Percentiles rank a stretch among this genome's conserved stretches.
These are phyloP conservation scores for Sebastes reedi DNA, from an alignment of 2,797 vertebrate genomes.

Conservation along the genomic window DNA sequence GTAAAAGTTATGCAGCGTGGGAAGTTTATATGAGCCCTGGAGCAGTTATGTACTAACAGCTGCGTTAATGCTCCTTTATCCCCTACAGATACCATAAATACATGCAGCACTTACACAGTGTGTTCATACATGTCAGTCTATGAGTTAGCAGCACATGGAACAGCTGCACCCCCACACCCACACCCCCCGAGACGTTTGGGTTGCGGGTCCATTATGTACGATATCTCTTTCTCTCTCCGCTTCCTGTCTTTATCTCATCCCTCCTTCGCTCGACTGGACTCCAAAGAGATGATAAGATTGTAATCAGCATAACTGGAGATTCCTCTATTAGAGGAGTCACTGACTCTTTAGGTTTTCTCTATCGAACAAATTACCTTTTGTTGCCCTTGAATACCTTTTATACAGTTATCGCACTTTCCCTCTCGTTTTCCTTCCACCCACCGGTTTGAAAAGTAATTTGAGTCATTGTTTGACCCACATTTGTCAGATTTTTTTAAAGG, in stretches of 20 bases:
- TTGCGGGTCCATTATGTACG: constrained; percentile 40
- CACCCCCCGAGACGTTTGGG: not conserved
- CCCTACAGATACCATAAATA: not conserved
- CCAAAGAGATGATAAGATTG: constrained; percentile 42
- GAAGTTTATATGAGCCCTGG: not conserved
- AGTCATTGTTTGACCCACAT: not conserved
- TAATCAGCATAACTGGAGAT: constrained; percentile 9
- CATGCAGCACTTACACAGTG: not conserved
- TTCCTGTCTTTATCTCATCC: constrained; percentile 48
- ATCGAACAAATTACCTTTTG: constrained; percentile 19
- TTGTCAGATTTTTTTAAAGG: not conserved
- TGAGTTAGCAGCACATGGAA: constrained; percentile 21
- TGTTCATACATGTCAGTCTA: not conserved
- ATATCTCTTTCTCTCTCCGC: not conserved
- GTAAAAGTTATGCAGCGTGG: not conserved
- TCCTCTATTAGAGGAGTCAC: not conserved
- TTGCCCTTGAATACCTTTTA: constrained; percentile 1
- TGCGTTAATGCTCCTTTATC: constrained; percentile 40
- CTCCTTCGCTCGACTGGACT: constrained; percentile 24
- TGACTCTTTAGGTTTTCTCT: not conserved
- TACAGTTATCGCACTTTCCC: not conserved
- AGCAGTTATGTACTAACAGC: constrained; percentile 45
- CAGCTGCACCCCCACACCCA: constrained; percentile 43
- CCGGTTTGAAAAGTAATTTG: not conserved
- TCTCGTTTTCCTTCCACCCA: not conserved